Evolutionary conservation across 2,113 vertebrate species (phyloP).

Genomic region (Opisthocomus hoazin): DNA sequence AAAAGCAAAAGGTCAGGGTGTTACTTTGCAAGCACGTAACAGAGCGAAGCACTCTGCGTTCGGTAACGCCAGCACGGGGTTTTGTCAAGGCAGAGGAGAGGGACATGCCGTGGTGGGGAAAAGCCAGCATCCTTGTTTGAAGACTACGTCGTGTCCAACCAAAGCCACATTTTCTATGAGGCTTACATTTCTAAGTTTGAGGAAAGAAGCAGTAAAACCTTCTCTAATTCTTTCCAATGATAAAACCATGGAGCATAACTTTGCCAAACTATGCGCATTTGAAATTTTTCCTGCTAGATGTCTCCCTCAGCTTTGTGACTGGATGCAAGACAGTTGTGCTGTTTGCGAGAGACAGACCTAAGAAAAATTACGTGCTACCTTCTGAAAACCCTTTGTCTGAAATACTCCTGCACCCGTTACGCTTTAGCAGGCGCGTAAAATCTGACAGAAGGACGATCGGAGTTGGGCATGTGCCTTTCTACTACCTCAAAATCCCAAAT

Average conservation of each 20-base stretch:
- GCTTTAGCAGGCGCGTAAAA: neutral
- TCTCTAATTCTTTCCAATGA: neutral
- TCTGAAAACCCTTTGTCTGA: neutral
- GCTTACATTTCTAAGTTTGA: neutral
- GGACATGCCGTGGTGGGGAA: neutral
- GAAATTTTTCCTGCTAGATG: neutral
- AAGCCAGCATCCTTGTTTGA: neutral
- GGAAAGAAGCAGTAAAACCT: neutral
- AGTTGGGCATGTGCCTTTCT: neutral
- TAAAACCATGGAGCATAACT: neutral
- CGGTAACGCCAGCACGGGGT: neutral
- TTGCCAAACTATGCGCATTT: neutral
- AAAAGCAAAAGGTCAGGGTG: neutral
- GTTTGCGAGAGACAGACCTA: neutral
- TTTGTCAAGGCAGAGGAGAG: neutral
- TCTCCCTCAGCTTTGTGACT: neutral
- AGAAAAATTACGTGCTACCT: neutral
- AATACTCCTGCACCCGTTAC: neutral
- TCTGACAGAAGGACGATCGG: neutral
- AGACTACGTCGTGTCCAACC: neutral
- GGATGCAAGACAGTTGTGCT: neutral
- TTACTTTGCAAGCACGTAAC: neutral
- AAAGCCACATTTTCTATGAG: neutral
- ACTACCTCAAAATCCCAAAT: neutral
- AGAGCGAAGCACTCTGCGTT: neutral